Evolutionary conservation across 1,140 invertebrate genomes (phyloP).

Genomic region (Conus ventricosus): DNA sequence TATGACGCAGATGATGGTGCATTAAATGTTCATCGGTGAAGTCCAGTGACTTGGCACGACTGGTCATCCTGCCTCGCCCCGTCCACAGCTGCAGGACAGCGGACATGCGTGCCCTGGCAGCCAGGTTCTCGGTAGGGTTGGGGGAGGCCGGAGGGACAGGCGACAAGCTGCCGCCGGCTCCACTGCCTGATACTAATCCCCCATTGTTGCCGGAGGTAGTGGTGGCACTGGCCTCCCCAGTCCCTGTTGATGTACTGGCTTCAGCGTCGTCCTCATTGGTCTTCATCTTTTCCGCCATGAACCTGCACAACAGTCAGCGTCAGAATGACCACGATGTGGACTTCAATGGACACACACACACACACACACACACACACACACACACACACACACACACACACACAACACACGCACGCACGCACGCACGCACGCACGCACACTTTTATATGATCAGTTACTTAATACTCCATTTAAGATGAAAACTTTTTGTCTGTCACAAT

Average conservation of each 20-base stretch:
- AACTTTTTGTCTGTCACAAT: too few species aligned
- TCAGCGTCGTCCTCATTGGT: slow-evolving; percentile 8
- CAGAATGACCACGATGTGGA: too few species aligned
- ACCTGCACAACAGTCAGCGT: slow-evolving; percentile 31
- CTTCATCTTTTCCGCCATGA: slow-evolving; percentile 46
- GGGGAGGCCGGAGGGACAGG: slow-evolving; percentile 16
- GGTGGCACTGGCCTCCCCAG: neutral
- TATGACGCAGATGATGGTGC: neutral
- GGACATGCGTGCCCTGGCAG: slow-evolving; percentile 25
- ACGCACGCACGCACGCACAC: too few species aligned
- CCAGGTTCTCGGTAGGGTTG: neutral
- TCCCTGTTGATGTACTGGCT: neutral
- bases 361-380: too few species aligned
- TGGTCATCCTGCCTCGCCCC: neutral
- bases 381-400: too few species aligned
- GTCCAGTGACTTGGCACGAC: slow-evolving; percentile 23
- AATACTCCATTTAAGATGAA: too few species aligned
- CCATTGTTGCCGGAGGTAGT: slow-evolving; percentile 22
- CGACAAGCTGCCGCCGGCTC: neutral
- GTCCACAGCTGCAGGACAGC: slow-evolving; percentile 28
- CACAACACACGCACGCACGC: too few species aligned
- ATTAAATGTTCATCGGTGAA: neutral
- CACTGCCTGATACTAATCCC: neutral
- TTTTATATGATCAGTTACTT: too few species aligned
- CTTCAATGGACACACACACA: too few species aligned